Evolutionary conservation across 2,797 vertebrate species (phyloP).

Genomic region (Semotilus atromaculatus): DNA sequence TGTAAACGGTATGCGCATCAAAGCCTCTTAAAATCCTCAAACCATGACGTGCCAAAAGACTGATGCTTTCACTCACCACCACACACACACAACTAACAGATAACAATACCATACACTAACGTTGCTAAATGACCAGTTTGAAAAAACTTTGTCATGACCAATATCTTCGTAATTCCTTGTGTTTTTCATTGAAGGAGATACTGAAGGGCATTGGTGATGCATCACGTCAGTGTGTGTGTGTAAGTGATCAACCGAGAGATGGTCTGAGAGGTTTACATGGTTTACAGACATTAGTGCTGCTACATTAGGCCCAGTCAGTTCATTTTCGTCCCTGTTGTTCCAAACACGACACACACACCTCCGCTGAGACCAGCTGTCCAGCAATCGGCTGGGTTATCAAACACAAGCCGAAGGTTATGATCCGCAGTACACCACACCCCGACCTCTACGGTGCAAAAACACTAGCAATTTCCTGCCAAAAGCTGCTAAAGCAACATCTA

Average conservation of each 20-base stretch:
- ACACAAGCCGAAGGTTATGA: conserved; percentile 17
- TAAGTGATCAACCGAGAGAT: neutral
- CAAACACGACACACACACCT: neutral
- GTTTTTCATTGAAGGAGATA: conserved; percentile 11
- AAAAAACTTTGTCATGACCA: neutral
- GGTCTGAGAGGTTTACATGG: conserved; percentile 27
- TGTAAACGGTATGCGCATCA: neutral
- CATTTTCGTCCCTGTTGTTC: conserved; percentile 1
- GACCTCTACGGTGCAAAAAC: neutral
- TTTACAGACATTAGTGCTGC: conserved; percentile 43
- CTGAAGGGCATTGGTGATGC: neutral
- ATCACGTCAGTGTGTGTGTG: neutral
- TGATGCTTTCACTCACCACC: neutral
- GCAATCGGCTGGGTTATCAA: neutral
- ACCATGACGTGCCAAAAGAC: neutral
- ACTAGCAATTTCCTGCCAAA: conserved; percentile 25
- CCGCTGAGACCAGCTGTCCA: conserved; percentile 20
- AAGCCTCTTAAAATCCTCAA: conserved; percentile 2
- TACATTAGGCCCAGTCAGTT: conserved; percentile 34
- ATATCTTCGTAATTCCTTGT: neutral
- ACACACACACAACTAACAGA: neutral
- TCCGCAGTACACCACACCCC: conserved; percentile 24
- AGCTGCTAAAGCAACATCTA: conserved; percentile 12
- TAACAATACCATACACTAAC: neutral
- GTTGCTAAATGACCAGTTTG: neutral